Percentiles rank a stretch among this genome's conserved stretches.
Conservation (phyloP, 2,113 vertebrate species). For the Tautogolabrus adspersus region DNA sequence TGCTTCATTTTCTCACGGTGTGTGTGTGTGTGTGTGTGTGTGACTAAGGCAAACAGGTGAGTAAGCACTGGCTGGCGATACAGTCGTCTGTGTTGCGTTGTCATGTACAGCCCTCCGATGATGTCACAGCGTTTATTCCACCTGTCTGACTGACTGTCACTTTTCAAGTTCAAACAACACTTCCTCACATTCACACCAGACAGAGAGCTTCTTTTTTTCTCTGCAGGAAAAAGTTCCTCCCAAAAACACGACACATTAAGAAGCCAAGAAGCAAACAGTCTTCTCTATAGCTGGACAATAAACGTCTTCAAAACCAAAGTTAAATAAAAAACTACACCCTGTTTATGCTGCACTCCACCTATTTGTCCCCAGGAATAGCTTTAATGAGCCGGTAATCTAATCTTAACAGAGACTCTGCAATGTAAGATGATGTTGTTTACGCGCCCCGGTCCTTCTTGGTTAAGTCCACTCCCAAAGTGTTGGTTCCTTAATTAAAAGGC, state of each 20-base stretch:
- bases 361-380: constrained; percentile 57
- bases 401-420: constrained; percentile 53
- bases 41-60: constrained; percentile 53
- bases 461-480: constrained; percentile 54
- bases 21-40: no score
- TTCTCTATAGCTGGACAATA: background rate
- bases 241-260: background rate
- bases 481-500: constrained; percentile 61
- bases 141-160: constrained; percentile 11
- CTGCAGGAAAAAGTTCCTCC: background rate
- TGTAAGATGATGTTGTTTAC: constrained; percentile 52
- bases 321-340: constrained; percentile 15
- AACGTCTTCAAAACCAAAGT: constrained; percentile 15
- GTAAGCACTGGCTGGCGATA: no score
- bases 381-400: constrained; percentile 60
- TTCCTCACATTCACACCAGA: constrained; percentile 10
- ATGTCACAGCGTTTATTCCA: constrained; percentile 15
- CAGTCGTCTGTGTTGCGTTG: constrained; percentile 4
- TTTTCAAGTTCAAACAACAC: constrained; percentile 15
- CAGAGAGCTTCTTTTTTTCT: background rate
- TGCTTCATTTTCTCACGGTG: constrained; percentile 37
- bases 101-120: constrained; percentile 9
- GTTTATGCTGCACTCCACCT: constrained; percentile 53
- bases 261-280: background rate
- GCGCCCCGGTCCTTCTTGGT: constrained; percentile 32